Evolutionary conservation across 2,113 vertebrate genomes (phyloP).

Genomic region (Tichodroma muraria): DNA sequence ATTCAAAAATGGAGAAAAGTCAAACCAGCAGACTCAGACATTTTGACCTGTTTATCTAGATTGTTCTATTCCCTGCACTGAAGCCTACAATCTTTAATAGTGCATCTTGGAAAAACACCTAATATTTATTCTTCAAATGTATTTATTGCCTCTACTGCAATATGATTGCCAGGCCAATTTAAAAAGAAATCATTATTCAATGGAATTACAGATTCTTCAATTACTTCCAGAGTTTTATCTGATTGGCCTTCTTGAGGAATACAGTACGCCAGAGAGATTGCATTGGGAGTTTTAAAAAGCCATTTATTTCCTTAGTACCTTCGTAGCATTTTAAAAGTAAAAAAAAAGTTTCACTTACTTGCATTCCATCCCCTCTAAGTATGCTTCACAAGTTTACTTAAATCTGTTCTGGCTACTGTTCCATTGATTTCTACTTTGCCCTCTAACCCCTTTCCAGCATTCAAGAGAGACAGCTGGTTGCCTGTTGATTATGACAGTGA

Average conservation of each 20-base stretch:
- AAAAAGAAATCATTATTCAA: neutral
- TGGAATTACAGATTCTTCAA: constrained; percentile 23
- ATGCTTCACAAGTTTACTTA: neutral
- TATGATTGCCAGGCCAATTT: neutral
- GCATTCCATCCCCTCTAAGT: neutral
- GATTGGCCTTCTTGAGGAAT: constrained; percentile 1
- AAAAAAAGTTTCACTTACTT: neutral
- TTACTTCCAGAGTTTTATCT: constrained; percentile 19
- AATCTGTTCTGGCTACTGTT: neutral
- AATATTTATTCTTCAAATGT: neutral
- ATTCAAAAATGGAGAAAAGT: neutral
- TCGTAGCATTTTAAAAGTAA: neutral
- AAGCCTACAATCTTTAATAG: neutral
- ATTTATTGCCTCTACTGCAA: neutral
- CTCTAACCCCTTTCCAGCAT: neutral
- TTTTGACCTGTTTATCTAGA: neutral
- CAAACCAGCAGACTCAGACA: neutral
- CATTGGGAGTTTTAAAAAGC: neutral
- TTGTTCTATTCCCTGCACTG: neutral
- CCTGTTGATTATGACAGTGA: neutral
- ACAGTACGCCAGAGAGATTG: neutral
- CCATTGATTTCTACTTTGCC: neutral
- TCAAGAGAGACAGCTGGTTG: neutral
- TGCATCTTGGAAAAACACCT: neutral
- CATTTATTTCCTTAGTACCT: neutral